Evolutionary conservation across 1,140 invertebrate genomes (phyloP), one percentile per base, ranked within the genome.

Genomic region (Zaprionus lachaisei): DNA sequence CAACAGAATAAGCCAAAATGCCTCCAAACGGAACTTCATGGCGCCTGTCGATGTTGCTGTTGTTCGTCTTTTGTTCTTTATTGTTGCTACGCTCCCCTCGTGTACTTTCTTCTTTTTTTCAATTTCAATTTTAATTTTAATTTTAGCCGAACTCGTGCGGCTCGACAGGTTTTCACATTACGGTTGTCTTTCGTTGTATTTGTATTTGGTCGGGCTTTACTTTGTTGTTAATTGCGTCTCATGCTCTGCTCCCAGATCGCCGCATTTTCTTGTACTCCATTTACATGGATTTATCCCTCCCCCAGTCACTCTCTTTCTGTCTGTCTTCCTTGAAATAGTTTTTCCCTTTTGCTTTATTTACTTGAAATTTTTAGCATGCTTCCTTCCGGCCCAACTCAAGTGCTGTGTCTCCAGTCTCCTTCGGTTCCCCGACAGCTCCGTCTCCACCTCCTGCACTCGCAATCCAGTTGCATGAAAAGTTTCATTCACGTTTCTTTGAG

Each of bases 1-100:
- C 91, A 92, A 57, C 78, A 87, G 70, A 85, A 92, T 81, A 70
- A 92, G 75, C 86, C 91, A 91, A 83, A 92, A 84, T 68, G 80
- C 57, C 70, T 80, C 81, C 76, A 83, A 87, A 63, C 73, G 66
- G 73, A 86, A 89, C 77, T 87, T 87, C 83, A 91, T 87, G 81
- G 76, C 82, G 76, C 55, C 55, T 65, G 47, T 15, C 54, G 49
- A 15, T 20, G 72, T 51, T 41, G 24, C 37, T 17, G 58, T 44
- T 37, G 2, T 31, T 61, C 15, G 38, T 31, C 49, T 41, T 54
- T 44, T 44, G n/a, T 44, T 38, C 11, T 57, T 22, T 24, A 20
- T 51, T 20, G 20, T 14, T 58, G 49, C 26, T 73, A 17, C 51
- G 54, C 26, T 24, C 14, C 24, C 24, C n/a, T 34, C 24, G 49